Evolutionary conservation across 2,888 invertebrate species (phyloP), one percentile per base, ranked within the genome.

Genomic region (Lithophane ornitopus): DNA sequence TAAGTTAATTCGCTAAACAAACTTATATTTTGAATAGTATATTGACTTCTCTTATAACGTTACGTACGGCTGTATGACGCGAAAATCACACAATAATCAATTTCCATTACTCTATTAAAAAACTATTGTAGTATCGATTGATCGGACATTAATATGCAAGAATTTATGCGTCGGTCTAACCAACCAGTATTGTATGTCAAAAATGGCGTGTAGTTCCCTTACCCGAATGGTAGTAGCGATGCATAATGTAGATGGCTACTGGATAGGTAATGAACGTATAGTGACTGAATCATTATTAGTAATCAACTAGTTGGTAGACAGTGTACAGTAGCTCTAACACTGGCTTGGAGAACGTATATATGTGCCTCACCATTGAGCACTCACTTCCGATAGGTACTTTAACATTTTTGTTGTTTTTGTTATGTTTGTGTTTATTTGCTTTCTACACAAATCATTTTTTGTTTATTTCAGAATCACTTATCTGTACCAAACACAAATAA

Each of bases 401-500:
- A 94, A 93, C 92, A 90, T 92, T 92, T 94, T 86, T 91, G 91
- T 92, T 94, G 92, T 93, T 93, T 93, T 92, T 92, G 91, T 94
- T 94, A 87, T 91, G 91, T 95, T 95, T 95, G 95, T 95, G 94
- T 95, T 95, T 97, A 97, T 97, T 97, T 97, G 96, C 97, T 97
- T 96, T 94, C 92, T 93, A 96, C 95, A 96, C 95, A 92, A 94
- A 93, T 94, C 94, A 94, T 93, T 95, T 95, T 94, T 96, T 97
- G 97, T 97, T 97, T 98, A 98, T 98, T 98, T 97, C 98, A 98
- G 98, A 98, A 97, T 97, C 98, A 98, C 97, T 98, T 98, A 97
- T 98, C 98, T 97, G 98, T 98, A 97, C 98, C 98, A 97, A 97
- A 97, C 97, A 98, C 97, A 97, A 97, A 97, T 98, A 98, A 98